Evolutionary conservation across 1,140 invertebrate genomes (phyloP).

Genomic region (Nymphalis io): DNA sequence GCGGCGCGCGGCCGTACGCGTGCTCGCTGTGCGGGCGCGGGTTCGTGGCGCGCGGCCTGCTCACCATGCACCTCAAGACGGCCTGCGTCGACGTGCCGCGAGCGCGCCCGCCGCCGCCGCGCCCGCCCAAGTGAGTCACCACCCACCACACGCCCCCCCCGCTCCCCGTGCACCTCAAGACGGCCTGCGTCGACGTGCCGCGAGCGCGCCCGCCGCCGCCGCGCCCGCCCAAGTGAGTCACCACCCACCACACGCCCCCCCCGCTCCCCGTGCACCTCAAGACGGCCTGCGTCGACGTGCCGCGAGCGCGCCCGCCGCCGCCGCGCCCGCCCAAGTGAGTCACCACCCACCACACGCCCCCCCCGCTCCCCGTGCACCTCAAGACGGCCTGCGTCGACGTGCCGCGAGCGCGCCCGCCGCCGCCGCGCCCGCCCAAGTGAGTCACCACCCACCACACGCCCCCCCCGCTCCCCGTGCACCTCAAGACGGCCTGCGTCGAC

Average conservation of each 20-base stretch:
- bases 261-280: slow-evolving; percentile 84
- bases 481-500: slow-evolving; percentile 77
- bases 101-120: slow-evolving; percentile 7
- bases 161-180: slow-evolving; percentile 84
- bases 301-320: slow-evolving; percentile 19
- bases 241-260: slow-evolving; percentile 67
- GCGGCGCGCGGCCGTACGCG: slow-evolving; percentile 88
- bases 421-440: background rate
- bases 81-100: slow-evolving; percentile 59
- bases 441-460: background rate
- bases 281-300: slow-evolving; percentile 65
- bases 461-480: slow-evolving; percentile 82
- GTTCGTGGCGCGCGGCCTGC: slow-evolving; percentile 83
- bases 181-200: slow-evolving; percentile 59
- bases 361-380: slow-evolving; percentile 83
- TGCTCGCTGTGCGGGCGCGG: slow-evolving; percentile 86
- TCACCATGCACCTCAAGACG: slow-evolving; percentile 83
- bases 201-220: slow-evolving; percentile 14
- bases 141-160: slow-evolving; percentile 75
- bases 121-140: background rate
- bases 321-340: background rate
- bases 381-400: slow-evolving; percentile 76
- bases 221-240: background rate
- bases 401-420: slow-evolving; percentile 21
- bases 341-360: slow-evolving; percentile 62